These are phyloP conservation scores for Xestia rhomboidea DNA, from an alignment of 2,888 invertebrate species.

Conservation along the genomic window DNA sequence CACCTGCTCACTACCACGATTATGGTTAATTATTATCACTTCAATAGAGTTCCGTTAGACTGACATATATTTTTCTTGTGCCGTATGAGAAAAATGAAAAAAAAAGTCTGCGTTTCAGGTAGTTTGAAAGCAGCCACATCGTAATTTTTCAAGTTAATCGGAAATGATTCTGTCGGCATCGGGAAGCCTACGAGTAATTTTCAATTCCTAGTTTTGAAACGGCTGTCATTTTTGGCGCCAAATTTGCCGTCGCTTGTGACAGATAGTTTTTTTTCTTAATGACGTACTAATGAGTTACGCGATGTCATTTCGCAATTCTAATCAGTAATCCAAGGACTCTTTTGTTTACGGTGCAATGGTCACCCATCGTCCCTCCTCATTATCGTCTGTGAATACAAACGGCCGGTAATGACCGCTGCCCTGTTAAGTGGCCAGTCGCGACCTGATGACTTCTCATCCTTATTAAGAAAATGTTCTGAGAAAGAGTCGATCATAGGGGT, in stretches of 20 bases:
- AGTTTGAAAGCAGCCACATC: background rate
- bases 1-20: conserved; percentile 65
- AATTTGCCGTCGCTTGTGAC: conserved; percentile 26
- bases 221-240: conserved; percentile 26
- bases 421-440: conserved; percentile 67
- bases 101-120: background rate
- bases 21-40: conserved; percentile 62
- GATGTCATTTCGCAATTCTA: conserved; percentile 45
- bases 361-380: conserved; percentile 69
- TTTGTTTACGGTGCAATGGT: conserved; percentile 70
- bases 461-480: conserved; percentile 72
- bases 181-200: background rate
- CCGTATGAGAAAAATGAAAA: background rate
- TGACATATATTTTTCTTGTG: conserved; percentile 14
- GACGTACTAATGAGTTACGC: conserved; percentile 12
- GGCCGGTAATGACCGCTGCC: conserved; percentile 72
- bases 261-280: conserved; percentile 29
- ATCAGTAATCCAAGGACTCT: conserved; percentile 67
- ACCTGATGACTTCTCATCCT: conserved; percentile 73
- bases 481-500: conserved; percentile 59
- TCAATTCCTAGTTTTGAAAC: background rate
- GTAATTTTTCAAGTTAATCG: background rate
- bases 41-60: conserved; percentile 62
- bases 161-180: conserved; percentile 10
- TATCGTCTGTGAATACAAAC: conserved; percentile 75